A percentile compares a stretch with the other conserved stretches of the same genome.
Conservation (phyloP, 1,140 invertebrate genomes). For the Musca domestica region DNA sequence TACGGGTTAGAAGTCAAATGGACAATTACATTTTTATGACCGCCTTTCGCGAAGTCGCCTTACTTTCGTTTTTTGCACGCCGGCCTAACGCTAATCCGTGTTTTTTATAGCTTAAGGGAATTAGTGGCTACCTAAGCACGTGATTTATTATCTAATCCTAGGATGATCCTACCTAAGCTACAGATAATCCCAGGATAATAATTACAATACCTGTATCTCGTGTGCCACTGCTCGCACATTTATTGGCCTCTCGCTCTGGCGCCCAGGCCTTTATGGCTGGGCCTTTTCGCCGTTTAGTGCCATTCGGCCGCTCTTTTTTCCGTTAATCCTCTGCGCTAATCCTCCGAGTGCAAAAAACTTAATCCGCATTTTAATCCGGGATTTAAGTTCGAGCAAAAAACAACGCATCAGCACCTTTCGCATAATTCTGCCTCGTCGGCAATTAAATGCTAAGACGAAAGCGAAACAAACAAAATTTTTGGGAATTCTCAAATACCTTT, state of each 20-base stretch:
- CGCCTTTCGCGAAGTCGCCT: not conserved
- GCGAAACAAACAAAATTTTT: too few relatives aligned
- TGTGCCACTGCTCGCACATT: not conserved
- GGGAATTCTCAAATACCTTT: slow-evolving; percentile 2
- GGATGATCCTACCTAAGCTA: slow-evolving; percentile 19
- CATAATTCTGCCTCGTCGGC: not conserved
- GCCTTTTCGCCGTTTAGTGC: not conserved
- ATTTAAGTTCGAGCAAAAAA: slow-evolving; percentile 11
- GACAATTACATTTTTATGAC: not conserved
- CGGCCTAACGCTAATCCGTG: not conserved
- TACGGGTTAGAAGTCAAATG: slow-evolving; percentile 16
- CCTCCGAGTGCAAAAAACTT: slow-evolving; percentile 13
- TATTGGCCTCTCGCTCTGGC: not conserved
- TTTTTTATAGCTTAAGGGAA: slow-evolving; percentile 17
- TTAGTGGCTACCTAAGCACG: slow-evolving; percentile 20
- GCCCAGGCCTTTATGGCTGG: not conserved
- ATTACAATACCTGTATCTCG: slow-evolving; percentile 10
- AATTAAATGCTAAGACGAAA: not conserved
- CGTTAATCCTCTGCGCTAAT: slow-evolving; percentile 2
- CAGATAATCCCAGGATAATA: slow-evolving; percentile 23
- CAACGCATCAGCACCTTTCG: slow-evolving; percentile 3
- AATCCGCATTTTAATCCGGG: slow-evolving; percentile 10
- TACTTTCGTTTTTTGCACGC: slow-evolving; percentile 6
- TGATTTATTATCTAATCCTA: slow-evolving; percentile 13
- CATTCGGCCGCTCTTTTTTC: not conserved